Evolutionary conservation across 2,797 vertebrate species (phyloP).

Genomic region (Alectoris magna): DNA sequence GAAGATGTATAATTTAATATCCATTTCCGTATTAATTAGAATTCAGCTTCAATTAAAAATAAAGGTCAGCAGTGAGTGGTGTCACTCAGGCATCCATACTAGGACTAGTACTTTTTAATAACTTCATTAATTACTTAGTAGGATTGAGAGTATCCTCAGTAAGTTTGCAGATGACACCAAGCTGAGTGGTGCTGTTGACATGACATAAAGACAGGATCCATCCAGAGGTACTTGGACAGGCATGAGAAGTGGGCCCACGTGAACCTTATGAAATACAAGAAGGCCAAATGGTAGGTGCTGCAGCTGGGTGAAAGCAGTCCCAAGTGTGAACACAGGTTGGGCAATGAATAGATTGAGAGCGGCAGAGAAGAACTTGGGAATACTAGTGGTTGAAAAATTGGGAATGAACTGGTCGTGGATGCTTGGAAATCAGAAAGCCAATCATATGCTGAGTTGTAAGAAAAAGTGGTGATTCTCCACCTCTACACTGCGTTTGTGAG

Average conservation of each 20-base stretch:
- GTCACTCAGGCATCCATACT: background rate
- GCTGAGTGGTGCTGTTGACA: background rate
- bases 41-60: background rate
- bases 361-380: background rate
- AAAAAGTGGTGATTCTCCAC: background rate
- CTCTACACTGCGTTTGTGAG: background rate
- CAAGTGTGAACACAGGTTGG: background rate
- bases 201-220: background rate
- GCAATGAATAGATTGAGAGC: background rate
- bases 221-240: background rate
- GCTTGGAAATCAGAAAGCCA: background rate
- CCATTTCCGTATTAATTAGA: background rate
- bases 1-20: background rate
- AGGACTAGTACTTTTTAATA: background rate
- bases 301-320: background rate
- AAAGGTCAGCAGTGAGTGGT: background rate
- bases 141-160: background rate
- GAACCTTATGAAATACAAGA: too few relatives aligned
- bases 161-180: background rate
- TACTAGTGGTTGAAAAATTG: background rate
- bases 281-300: background rate
- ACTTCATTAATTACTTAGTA: background rate
- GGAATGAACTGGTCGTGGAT: background rate
- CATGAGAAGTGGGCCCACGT: background rate
- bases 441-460: background rate